These are phyloP conservation scores for Remorina albescens DNA, from an alignment of 2,797 vertebrate species.

Conservation along the genomic window DNA sequence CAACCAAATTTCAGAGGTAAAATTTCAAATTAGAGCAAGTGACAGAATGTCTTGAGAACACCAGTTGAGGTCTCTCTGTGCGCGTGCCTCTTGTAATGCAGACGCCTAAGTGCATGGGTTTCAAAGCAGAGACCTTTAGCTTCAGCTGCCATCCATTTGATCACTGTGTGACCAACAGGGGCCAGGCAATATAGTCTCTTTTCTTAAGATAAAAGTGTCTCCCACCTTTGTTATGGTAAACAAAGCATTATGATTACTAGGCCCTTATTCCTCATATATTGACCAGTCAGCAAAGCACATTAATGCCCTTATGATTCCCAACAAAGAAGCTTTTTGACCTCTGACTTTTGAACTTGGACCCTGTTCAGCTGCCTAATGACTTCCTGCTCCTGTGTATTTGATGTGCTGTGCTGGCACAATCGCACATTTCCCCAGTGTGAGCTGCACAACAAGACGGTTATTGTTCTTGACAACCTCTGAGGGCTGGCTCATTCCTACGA, in stretches of 20 bases:
- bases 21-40: too few species aligned
- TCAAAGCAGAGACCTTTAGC: conserved; percentile 21
- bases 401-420: conserved; percentile 51
- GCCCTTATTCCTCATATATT: conserved; percentile 26
- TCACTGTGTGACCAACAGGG: neutral
- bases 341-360: conserved; percentile 54
- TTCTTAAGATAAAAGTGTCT: conserved; percentile 32
- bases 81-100: neutral
- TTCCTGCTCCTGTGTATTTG: conserved; percentile 43
- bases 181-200: conserved; percentile 1
- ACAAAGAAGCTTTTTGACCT: conserved; percentile 59
- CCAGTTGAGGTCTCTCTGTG: too few species aligned
- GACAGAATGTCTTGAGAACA: too few species aligned
- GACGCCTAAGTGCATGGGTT: too few species aligned
- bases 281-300: conserved; percentile 46
- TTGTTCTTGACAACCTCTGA: conserved; percentile 41
- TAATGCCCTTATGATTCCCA: conserved; percentile 45
- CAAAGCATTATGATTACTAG: conserved; percentile 23
- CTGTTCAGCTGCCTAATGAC: conserved; percentile 51
- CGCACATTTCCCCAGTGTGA: conserved; percentile 21
- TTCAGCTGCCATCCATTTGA: conserved; percentile 14
- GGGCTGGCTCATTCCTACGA: conserved; percentile 6
- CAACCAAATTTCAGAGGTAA: too few species aligned
- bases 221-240: conserved; percentile 16
- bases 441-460: conserved; percentile 19